Base-by-base conservation (phyloP, 2,113 vertebrate species). In the Acanthochromis polyacanthus region DNA sequence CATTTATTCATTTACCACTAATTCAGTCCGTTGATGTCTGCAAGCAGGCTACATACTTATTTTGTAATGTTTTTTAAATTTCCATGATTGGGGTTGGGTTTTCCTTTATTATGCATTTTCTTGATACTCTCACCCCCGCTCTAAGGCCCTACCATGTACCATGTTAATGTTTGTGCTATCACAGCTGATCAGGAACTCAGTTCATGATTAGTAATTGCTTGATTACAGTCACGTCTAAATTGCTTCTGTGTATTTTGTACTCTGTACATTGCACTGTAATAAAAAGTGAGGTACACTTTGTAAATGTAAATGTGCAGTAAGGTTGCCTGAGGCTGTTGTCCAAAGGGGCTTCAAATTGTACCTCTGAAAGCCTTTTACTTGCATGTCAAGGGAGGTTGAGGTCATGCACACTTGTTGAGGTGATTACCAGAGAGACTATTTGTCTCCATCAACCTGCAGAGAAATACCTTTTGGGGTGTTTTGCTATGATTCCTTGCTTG, bases 1-100 rank as follows among this genome's bases (percentile, higher is more conserved):
- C 69, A 82, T 85, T 83, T 69, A 85, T 90, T 87, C 55, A 50
- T 62, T 84, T 59, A 81, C 66, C 66, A 12, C 4, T 89, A 84
- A 90, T 91, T 89, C 19, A 80, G 81, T 91, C 48, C 55, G 60
- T 46, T 43, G 64, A 72, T 75, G 76, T 60, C 53, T 73, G 48
- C 43, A 22, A 78, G 53, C 51, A 85, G 46, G 22, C 16, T 23
- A 8, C 22, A 65, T 84, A 87, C 85, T 60, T 67, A 88, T 91
- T 82, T 38, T 58, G 32, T 74, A 68, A 11, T 75, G 16, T 12
- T 53, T 51, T 45, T 72, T 32, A 66, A 3, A 68, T 80, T 62
- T 61, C 53, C 16, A 56, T 69, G 40, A 52, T 57, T 36, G 12
- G 64, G 60, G 36, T 57, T 72, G 61, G 50, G 64, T 66, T 76